Evolutionary conservation across 2,113 vertebrate genomes (phyloP), one percentile per base, ranked within the genome.

Genomic region (Tamias sibiricus): DNA sequence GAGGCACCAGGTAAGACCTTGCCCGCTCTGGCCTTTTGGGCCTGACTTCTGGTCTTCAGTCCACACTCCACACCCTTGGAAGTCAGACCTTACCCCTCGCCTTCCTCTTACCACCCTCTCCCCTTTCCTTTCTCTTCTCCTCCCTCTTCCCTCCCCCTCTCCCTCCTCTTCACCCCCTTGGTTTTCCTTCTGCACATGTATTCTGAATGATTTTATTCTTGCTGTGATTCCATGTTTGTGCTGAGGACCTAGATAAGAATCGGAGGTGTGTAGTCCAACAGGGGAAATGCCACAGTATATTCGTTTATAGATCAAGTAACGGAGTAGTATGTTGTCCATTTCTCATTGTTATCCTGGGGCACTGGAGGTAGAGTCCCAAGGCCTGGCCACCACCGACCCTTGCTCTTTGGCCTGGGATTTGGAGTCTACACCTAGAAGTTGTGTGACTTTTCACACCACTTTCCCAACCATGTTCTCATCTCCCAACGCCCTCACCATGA

Each of bases 1-100:
- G 98, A 99, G 99, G 98, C 99, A 99, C 91, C 99, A 99, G 99
- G 99, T 99, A 98, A 91, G 97, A 76, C 1, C 64, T 92, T 26
- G 1, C 4, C 95, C 87, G 8, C 75, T 79, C 85, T 64, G 54
- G 44, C n/a, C 19, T 74, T 68, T 76, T 52, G 82, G 92, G 17
- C 44, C 68, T 86, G 57, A 64, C 74, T 68, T 95, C 42, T 5
- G 9, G 42, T 54, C 2, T 32, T 87, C 16, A 88, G n/a, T 47
- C 57, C 28, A 28, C 80, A 40, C 16, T 19, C 24, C 35, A 30
- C 8, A 75, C 4, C 6, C 8, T 11, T 64, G 44, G 40, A 37
- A 24, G 19, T 30, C 37, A 37, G 32, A 32, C 32, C 71, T 84
- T 4, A 6, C 44, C 66, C 28, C 35, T 6, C 44, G 30, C 17